Evolutionary conservation across 2,113 vertebrate genomes (phyloP).

Genomic region (Eublepharis macularius): DNA sequence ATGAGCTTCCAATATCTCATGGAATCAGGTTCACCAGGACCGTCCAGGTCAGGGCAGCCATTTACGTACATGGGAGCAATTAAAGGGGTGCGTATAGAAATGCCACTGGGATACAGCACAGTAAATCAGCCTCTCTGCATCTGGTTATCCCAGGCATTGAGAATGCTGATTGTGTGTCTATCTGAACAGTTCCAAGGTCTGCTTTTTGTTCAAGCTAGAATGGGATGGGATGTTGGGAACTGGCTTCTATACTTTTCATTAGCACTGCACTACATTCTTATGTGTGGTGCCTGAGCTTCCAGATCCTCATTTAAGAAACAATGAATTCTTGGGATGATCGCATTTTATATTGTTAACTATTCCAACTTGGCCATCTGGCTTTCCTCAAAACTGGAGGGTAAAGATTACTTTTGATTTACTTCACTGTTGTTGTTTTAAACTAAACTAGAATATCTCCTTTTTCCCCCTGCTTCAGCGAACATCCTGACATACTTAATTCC

Average conservation of each 20-base stretch:
- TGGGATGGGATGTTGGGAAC: not conserved
- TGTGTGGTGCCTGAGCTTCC: constrained; percentile 65
- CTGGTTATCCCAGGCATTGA: not conserved
- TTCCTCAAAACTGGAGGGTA: constrained; percentile 70
- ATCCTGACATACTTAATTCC: not conserved
- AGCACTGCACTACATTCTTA: constrained; percentile 61
- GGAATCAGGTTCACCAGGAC: too few relatives aligned
- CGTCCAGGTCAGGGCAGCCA: too few relatives aligned
- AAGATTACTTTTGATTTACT: constrained; percentile 77
- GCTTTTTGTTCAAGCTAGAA: not conserved
- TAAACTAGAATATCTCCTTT: constrained; percentile 40
- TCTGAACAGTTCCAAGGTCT: not conserved
- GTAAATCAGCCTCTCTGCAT: not conserved
- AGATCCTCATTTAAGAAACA: constrained; percentile 73
- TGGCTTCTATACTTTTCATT: not conserved
- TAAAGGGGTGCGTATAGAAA: not conserved
- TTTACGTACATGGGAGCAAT: not conserved
- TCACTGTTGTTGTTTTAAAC: constrained; percentile 66
- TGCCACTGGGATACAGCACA: not conserved
- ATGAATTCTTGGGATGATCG: constrained; percentile 62
- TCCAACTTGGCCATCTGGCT: constrained; percentile 79
- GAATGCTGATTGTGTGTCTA: not conserved
- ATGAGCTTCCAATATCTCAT: too few relatives aligned
- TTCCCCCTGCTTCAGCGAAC: not conserved
- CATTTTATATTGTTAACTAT: constrained; percentile 69